A percentile compares a stretch with the other conserved stretches of the same genome.
Conservation (phyloP, 2,113 vertebrate genomes). For the Saccopteryx leptura region DNA sequence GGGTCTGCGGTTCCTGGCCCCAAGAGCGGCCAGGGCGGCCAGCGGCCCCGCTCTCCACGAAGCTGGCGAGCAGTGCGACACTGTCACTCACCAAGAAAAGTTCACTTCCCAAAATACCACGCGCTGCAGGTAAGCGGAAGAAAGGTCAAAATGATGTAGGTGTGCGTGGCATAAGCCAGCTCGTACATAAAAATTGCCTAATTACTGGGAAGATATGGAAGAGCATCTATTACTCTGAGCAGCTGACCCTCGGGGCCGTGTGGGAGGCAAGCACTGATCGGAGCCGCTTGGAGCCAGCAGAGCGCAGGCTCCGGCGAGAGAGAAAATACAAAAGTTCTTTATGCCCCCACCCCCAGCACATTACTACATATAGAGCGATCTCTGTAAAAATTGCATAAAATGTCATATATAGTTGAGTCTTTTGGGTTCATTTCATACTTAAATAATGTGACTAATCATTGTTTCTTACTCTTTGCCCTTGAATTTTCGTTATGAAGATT, state of each 20-base stretch:
- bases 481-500: slow-evolving; percentile 52
- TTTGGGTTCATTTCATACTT: slow-evolving; percentile 62
- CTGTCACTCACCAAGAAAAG: slow-evolving; percentile 72
- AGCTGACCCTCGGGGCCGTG: not conserved
- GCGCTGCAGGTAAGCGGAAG: slow-evolving; percentile 48
- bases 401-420: not conserved
- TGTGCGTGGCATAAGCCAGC: not conserved
- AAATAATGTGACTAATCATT: slow-evolving; percentile 66
- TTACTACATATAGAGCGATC: not conserved
- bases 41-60: slow-evolving; percentile 19
- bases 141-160: slow-evolving; percentile 70
- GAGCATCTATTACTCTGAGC: not conserved
- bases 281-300: not conserved
- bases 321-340: not conserved
- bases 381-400: not conserved
- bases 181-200: slow-evolving; percentile 77
- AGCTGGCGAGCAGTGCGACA: not conserved
- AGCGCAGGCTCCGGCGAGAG: not conserved
- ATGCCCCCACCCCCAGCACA: not conserved
- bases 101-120: slow-evolving; percentile 82
- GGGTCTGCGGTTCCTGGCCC: not conserved
- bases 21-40: accelerated
- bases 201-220: slow-evolving; percentile 42
- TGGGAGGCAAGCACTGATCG: accelerated
- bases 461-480: slow-evolving; percentile 2